Percentiles rank a stretch among this genome's conserved stretches.
Evolutionary conservation across 2,888 invertebrate species (phyloP).

Genomic region (Stegophylla sp.): DNA sequence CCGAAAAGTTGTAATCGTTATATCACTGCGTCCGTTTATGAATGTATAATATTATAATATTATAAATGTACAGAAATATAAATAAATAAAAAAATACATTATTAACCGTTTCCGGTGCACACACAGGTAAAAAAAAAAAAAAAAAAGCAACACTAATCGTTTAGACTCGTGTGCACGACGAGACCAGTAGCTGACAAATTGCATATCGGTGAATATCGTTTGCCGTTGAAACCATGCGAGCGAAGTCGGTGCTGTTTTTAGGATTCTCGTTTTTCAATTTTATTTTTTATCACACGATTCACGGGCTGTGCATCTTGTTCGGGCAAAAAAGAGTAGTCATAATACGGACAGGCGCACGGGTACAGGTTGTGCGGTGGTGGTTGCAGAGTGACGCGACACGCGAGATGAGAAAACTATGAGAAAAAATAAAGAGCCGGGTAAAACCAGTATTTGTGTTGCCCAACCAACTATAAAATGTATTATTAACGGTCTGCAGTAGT

Average conservation of each 20-base stretch:
- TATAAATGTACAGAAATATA: not conserved
- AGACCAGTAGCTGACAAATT: not conserved
- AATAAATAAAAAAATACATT: not conserved
- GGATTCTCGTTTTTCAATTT: not conserved
- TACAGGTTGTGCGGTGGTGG: not conserved
- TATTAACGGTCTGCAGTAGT: constrained; percentile 24
- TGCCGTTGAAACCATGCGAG: not conserved
- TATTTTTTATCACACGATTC: no score
- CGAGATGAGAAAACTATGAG: not conserved
- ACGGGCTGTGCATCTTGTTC: not conserved
- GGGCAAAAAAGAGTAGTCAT: constrained; percentile 1
- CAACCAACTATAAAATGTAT: constrained; percentile 17
- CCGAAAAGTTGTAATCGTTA: not conserved
- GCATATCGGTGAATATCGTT: not conserved
- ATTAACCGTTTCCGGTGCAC: not conserved
- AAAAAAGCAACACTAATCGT: not conserved
- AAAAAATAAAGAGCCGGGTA: constrained; percentile 11
- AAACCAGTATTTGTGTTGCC: constrained; percentile 6
- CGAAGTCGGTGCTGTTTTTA: not conserved
- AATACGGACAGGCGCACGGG: not conserved
- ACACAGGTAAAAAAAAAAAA: not conserved
- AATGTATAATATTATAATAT: no score
- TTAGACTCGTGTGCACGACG: not conserved
- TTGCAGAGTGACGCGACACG: not conserved
- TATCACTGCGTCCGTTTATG: not conserved